phyloP scores from a whole-genome alignment of 1,140 invertebrate genomes.

The Halotydeus destructor region DNA sequence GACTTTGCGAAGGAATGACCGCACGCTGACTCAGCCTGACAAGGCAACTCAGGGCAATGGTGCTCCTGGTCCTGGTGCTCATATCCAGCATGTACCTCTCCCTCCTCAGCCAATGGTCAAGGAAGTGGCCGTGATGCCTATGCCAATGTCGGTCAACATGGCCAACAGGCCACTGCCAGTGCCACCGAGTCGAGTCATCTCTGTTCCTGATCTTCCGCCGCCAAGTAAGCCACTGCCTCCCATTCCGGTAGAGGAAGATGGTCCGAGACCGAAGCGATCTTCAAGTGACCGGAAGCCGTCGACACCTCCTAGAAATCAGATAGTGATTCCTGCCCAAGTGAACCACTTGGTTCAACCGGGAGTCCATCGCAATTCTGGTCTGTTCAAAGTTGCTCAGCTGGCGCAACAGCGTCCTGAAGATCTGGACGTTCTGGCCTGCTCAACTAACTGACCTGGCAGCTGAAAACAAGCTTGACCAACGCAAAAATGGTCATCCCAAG shows the following conservation, averaged over 20 bases:
- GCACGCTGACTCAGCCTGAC: constrained; percentile 4
- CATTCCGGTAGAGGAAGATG: constrained; percentile 44
- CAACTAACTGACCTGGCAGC: constrained; percentile 69
- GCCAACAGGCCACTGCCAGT: constrained; percentile 65
- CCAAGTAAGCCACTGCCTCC: constrained; percentile 58
- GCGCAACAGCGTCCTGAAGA: constrained; percentile 28
- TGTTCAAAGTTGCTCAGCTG: constrained; percentile 18
- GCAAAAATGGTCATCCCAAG: constrained; percentile 2
- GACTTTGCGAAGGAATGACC: constrained; percentile 15
- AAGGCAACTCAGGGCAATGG: not conserved
- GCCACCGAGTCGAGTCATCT: constrained; percentile 50
- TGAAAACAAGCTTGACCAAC: constrained; percentile 1
- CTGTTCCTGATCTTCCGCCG: constrained; percentile 38
- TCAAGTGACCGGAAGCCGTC: constrained; percentile 28
- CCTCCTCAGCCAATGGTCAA: not conserved
- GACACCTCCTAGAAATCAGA: constrained; percentile 27
- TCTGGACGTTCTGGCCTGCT: constrained; percentile 70
- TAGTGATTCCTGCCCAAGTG: constrained; percentile 8
- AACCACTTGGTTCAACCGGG: constrained; percentile 9
- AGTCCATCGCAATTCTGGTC: constrained; percentile 17
- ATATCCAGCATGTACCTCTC: not conserved
- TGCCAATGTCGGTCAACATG: constrained; percentile 33
- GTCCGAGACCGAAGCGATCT: constrained; percentile 16
- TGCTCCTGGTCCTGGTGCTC: not conserved
- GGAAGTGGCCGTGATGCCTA: not conserved